Conservation (phyloP, 2,888 invertebrate genomes). For the Cheilosia soror region DNA sequence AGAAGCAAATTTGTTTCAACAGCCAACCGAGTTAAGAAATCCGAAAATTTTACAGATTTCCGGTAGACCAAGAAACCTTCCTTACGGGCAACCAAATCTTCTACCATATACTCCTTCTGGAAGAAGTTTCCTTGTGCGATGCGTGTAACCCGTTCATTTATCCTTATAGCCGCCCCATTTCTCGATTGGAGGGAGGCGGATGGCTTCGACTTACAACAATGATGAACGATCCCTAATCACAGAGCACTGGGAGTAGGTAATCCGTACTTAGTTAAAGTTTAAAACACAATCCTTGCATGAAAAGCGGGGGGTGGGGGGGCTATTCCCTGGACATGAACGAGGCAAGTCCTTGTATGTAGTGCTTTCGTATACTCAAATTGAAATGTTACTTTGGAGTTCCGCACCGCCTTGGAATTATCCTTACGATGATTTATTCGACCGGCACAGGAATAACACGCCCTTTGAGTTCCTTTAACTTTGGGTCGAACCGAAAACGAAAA, state of each 20-base stretch:
- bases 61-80: constrained; percentile 73
- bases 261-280: constrained; percentile 75
- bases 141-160: constrained; percentile 72
- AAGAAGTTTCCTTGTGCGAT: constrained; percentile 63
- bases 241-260: constrained; percentile 74
- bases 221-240: constrained; percentile 75
- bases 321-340: constrained; percentile 57
- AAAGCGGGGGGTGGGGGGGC: constrained; percentile 5
- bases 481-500: not conserved
- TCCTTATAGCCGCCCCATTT: constrained; percentile 26
- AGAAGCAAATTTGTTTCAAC: constrained; percentile 69
- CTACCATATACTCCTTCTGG: constrained; percentile 2
- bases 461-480: constrained; percentile 39
- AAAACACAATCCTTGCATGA: constrained; percentile 64
- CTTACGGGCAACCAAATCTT: constrained; percentile 51
- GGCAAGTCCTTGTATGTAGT: constrained; percentile 5
- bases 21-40: constrained; percentile 71
- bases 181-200: constrained; percentile 20
- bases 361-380: constrained; percentile 54
- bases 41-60: constrained; percentile 73
- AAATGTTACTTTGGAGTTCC: constrained; percentile 66
- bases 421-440: constrained; percentile 70
- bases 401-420: constrained; percentile 65
- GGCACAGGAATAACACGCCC: constrained; percentile 67
- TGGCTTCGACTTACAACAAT: constrained; percentile 62